Conservation (phyloP, 2,888 invertebrate genomes). For the Xanthostigma xanthostigma region DNA sequence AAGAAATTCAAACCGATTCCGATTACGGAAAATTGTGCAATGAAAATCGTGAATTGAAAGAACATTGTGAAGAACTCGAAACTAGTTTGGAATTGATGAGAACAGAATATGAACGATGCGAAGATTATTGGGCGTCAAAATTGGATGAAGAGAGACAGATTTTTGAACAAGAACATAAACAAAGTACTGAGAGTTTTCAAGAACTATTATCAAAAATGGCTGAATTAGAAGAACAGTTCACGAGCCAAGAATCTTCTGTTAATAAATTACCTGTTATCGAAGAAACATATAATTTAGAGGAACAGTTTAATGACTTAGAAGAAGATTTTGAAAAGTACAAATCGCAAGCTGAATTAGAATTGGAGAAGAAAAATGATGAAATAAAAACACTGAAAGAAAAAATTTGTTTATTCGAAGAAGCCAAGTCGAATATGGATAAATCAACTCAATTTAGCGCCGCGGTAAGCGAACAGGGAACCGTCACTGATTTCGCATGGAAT, state of each 20-base stretch:
- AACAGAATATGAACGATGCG: conserved; percentile 68
- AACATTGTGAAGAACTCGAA: conserved; percentile 52
- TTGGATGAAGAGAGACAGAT: conserved; percentile 61
- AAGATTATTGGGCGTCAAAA: conserved; percentile 75
- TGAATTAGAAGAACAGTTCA: conserved; percentile 68
- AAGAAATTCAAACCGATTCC: conserved; percentile 21
- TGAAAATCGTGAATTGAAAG: conserved; percentile 28
- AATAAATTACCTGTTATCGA: conserved; percentile 58
- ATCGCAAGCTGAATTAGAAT: conserved; percentile 32
- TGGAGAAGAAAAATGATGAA: conserved; percentile 39
- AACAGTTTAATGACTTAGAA: conserved; percentile 54
- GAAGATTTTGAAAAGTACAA: conserved; percentile 49
- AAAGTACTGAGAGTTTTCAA: conserved; percentile 59
- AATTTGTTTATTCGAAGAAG: conserved; percentile 15
- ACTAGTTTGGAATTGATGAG: conserved; percentile 56
- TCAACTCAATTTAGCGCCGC: too few species aligned
- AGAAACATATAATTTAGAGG: conserved; percentile 55
- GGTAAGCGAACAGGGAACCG: too few species aligned
- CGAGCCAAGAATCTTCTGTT: conserved; percentile 30
- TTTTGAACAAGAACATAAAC: conserved; percentile 59
- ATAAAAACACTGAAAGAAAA: conserved; percentile 35
- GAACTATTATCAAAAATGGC: conserved; percentile 58
- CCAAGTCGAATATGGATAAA: too few species aligned
- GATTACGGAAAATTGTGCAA: conserved; percentile 2
- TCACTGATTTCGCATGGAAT: too few species aligned